Conservation (phyloP, 2,113 vertebrate species). For the Raja brachyura region DNA sequence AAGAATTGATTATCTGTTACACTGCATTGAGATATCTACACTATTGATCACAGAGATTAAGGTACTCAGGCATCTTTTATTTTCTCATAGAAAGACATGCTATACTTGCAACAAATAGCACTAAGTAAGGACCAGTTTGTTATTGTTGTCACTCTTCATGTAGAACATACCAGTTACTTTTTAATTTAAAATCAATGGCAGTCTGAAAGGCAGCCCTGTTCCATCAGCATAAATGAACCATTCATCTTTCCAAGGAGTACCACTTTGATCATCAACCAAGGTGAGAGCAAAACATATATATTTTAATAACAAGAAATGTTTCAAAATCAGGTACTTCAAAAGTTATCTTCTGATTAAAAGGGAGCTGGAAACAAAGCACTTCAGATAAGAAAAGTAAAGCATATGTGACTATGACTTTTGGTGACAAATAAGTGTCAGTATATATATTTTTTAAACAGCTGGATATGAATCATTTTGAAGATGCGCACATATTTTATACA, state of each 20-base stretch:
- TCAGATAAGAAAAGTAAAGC: not conserved
- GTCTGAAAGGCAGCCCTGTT: slow-evolving; percentile 55
- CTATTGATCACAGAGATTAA: slow-evolving; percentile 59
- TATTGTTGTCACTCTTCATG: slow-evolving; percentile 62
- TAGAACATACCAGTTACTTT: slow-evolving; percentile 62
- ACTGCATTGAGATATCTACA: slow-evolving; percentile 57
- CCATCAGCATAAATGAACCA: slow-evolving; percentile 57
- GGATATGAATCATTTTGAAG: not conserved
- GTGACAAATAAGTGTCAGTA: not conserved
- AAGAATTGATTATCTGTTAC: slow-evolving; percentile 57
- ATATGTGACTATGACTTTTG: not conserved
- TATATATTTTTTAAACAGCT: not conserved
- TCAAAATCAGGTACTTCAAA: not conserved
- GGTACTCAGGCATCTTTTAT: slow-evolving; percentile 45
- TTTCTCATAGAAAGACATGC: slow-evolving; percentile 33
- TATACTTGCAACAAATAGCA: slow-evolving; percentile 52
- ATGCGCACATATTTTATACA: not conserved
- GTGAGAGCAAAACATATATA: slow-evolving; percentile 43
- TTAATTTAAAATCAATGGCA: slow-evolving; percentile 67
- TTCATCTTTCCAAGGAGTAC: slow-evolving; percentile 54
- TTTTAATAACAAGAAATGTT: slow-evolving; percentile 33
- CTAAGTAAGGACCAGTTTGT: slow-evolving; percentile 57
- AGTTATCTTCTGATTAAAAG: not conserved
- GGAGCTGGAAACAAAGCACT: not conserved
- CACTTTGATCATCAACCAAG: slow-evolving; percentile 48